A percentile compares a stretch with the other conserved stretches of the same genome.
These are phyloP conservation scores for Tipula unca DNA, from an alignment of 2,888 invertebrate genomes.

Conservation along the genomic window DNA sequence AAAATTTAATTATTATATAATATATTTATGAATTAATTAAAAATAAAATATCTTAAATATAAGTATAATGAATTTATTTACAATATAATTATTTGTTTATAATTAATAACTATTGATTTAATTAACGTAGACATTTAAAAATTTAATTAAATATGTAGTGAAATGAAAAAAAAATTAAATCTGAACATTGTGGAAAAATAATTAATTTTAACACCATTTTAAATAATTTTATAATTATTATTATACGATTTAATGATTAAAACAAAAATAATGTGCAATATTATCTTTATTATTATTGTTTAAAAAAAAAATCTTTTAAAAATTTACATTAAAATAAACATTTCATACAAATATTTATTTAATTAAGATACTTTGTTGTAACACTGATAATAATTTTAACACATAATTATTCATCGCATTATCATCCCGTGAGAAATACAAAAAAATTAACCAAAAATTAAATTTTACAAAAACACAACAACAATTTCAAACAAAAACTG, in stretches of 20 bases:
- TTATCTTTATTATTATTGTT: neutral
- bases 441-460: neutral
- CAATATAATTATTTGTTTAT: neutral
- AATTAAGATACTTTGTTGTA: neutral
- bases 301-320: neutral
- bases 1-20: neutral
- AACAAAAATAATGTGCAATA: neutral
- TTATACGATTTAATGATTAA: neutral
- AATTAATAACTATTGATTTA: neutral
- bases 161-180: neutral
- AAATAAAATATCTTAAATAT: neutral
- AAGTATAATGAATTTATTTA: conserved; percentile 14
- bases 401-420: neutral
- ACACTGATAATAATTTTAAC: neutral
- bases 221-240: neutral
- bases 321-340: neutral
- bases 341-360: neutral
- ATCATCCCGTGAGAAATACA: neutral
- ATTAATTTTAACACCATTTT: neutral
- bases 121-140: neutral
- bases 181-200: neutral
- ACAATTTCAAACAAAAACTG: neutral
- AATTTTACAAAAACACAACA: neutral
- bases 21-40: neutral
- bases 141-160: neutral